phyloP scores from a whole-genome alignment of 1,140 invertebrate species.

The Apis florea region DNA sequence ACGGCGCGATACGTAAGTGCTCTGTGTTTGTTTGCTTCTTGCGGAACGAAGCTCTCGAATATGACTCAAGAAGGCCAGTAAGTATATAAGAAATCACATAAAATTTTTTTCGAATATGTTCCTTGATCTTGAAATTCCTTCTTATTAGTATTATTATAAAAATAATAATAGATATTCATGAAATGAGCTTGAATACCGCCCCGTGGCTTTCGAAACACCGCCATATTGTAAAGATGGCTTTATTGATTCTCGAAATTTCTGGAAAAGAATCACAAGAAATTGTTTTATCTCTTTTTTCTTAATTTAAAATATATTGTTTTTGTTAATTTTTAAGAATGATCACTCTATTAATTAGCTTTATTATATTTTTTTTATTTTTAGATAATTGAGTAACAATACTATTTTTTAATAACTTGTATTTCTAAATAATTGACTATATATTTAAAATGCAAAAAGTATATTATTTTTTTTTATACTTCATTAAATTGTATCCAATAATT shows the following conservation, averaged over 20 bases:
- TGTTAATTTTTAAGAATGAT: neutral
- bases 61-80: conserved; percentile 79
- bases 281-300: neutral
- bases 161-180: neutral
- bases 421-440: conserved; percentile 7
- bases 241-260: conserved; percentile 80
- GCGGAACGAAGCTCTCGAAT: conserved; percentile 54
- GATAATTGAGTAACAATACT: neutral
- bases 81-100: conserved; percentile 61
- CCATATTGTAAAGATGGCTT: conserved; percentile 74
- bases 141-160: neutral
- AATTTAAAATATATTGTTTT: neutral
- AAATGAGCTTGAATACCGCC: conserved; percentile 45
- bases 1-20: conserved; percentile 64
- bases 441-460: neutral
- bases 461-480: neutral
- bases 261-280: conserved; percentile 48
- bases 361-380: neutral
- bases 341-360: neutral
- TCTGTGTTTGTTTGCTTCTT: conserved; percentile 71
- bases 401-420: conserved; percentile 24
- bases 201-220: conserved; percentile 69
- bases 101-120: neutral
- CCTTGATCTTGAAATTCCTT: neutral
- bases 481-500: neutral